Evolutionary conservation across 2,797 vertebrate genomes (phyloP), one percentile per base, ranked within the genome.

Genomic region (Galagoides demidoff): DNA sequence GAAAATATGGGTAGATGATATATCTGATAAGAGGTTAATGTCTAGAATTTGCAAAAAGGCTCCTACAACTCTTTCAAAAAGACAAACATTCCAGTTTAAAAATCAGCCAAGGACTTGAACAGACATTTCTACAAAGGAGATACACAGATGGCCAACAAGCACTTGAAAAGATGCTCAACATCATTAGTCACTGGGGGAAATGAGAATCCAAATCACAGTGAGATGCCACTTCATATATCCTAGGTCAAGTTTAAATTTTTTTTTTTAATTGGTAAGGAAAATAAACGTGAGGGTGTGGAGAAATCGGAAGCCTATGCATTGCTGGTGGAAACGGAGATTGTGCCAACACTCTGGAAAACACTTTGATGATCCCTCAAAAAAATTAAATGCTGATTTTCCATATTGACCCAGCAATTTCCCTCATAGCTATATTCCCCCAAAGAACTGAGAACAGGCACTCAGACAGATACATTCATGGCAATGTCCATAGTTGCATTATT

Each of bases 351-450:
- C 81, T 71, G 31, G 61, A 96, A 90, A 95, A 83, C 17, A 70
- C 61, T 79, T 77, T 68, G 16, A 5, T 71, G 39, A 27, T 61
- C 89, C 43, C 57, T 82, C 39, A 55, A 57, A 81, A 82, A 91
- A 43, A 85, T 10, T 70, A 85, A 78, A 79, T 16, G 68, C 5
- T 71, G 39, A 74, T 57, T 74, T 59, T 52, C 31, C 37, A 55
- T 37, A 71, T 17, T 85, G 61, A 77, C 34, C 39, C 49, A 96
- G 66, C 19, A 94, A 90, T 92, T 82, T n/a, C n/a, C 77, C 45
- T 77, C 76, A 23, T 27, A 81, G 5, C 5, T 76, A 87, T 57
- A 29, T 25, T 29, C 11, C n/a, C 10, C 43, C 20, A 83, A 71
- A 66, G 29, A 82, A 94, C 8, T 73, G 20, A 89, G 89, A 92